Conservation (phyloP, 64 coral and sea anemone species). For the Cladopsammia gracilis region DNA sequence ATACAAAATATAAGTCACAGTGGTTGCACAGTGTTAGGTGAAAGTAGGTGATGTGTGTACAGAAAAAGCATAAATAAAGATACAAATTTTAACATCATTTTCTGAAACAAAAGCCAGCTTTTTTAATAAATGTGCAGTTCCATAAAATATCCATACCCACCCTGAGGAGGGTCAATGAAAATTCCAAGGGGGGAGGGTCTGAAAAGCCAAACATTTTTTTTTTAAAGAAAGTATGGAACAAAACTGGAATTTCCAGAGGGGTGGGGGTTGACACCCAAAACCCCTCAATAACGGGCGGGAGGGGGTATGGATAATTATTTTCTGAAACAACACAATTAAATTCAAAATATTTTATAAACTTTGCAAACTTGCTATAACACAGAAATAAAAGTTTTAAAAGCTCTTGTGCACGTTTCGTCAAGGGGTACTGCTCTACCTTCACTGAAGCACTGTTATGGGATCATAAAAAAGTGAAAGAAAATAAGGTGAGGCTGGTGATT, state of each 20-base stretch:
- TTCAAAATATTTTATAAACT: neutral
- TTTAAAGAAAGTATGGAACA: too few relatives aligned
- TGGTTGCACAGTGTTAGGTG: neutral
- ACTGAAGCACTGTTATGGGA: neutral
- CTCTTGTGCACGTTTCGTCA: neutral
- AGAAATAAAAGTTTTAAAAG: neutral
- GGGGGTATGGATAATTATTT: too few relatives aligned
- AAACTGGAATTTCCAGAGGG: too few relatives aligned
- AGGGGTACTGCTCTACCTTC: slow-evolving; percentile 1
- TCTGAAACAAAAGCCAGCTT: neutral
- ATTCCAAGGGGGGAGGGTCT: too few relatives aligned
- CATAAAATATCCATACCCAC: too few relatives aligned
- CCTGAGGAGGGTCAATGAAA: too few relatives aligned
- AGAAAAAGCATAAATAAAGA: neutral
- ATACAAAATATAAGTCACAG: slow-evolving; percentile 22
- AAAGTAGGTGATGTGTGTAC: slow-evolving; percentile 7
- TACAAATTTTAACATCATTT: neutral
- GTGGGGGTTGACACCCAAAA: too few relatives aligned
- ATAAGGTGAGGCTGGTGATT: neutral
- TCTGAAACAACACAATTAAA: too few relatives aligned
- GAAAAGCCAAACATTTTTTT: too few relatives aligned
- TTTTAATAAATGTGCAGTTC: too few relatives aligned
- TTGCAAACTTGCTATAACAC: slow-evolving; percentile 5
- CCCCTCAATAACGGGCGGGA: too few relatives aligned
- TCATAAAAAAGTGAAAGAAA: neutral